Base-by-base conservation (phyloP, 2,797 vertebrate genomes). In the Avahi laniger region DNA sequence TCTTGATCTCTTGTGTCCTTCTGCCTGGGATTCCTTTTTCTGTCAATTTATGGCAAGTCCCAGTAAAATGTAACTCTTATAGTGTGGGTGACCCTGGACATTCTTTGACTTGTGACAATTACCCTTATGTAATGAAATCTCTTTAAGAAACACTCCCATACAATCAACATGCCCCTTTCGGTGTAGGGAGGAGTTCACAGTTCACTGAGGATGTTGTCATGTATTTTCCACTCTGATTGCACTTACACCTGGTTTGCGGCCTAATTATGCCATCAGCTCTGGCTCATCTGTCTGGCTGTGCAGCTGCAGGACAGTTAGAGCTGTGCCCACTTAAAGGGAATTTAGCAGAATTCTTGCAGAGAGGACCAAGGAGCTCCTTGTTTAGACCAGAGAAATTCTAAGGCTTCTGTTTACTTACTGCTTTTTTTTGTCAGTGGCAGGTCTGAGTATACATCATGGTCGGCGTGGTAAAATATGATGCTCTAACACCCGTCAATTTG, bases 101-200 rank as follows among this genome's bases (percentile, higher is more conserved):
- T 85, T 80, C 48, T 76, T 83, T 96, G 85, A 61, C 76, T 76
- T 89, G 26, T 69, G 95, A 93, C 30, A 85, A 14, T 96, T 89
- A 89, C n/a, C 63, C 50, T 61, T 70, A 50, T 14, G 5, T 92
- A 87, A 89, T 95, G 79, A 93, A 94, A 79, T 84, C 41, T 93
- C 92, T 96, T 83, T 26, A 83, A 73, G 85, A 95, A 85, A 72
- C n/a, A 46, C 54, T 80, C 33, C 28, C 80, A 43, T 24, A 70
- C 11, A 75, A 75, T 46, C 33, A 38, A 1, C 35, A 1, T 89
- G 52, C 33, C 41, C 30, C 57, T 94, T 76, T 75, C 0, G 0
- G 38, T 54, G 5, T 8, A 46, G n/a, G 76, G 80, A 81, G 38
- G 43, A 54, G 63, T 59, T 97, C 80, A 87, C 46, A 87, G 78